Percentiles rank a stretch among this genome's conserved stretches.
phyloP scores from a whole-genome alignment of 2,888 invertebrate genomes.

The Hypercompe scribonia region DNA sequence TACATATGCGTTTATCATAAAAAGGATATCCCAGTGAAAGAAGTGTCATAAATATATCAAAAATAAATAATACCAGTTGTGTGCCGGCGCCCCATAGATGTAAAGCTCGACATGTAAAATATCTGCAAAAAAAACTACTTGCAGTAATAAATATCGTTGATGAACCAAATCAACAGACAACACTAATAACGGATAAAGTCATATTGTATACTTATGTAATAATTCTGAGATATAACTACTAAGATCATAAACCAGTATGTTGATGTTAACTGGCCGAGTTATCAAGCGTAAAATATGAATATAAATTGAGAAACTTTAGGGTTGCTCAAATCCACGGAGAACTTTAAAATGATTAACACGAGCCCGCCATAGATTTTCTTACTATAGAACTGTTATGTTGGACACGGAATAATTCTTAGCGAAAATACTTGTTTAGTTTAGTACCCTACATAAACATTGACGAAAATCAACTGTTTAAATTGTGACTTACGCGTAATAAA shows the following conservation, averaged over 20 bases:
- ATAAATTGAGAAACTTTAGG: constrained; percentile 83
- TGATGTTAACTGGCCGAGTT: constrained; percentile 73
- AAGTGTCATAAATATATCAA: too few relatives aligned
- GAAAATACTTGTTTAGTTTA: not conserved
- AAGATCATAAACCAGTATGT: constrained; percentile 23
- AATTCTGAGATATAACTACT: not conserved
- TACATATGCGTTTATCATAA: too few relatives aligned
- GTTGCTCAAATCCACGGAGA: constrained; percentile 71
- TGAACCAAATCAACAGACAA: not conserved
- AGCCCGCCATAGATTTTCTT: constrained; percentile 63
- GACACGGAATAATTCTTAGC: constrained; percentile 27
- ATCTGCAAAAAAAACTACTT: not conserved
- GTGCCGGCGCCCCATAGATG: too few relatives aligned
- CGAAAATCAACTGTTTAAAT: not conserved
- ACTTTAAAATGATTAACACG: constrained; percentile 81
- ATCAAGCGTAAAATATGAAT: constrained; percentile 83
- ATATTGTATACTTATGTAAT: not conserved
- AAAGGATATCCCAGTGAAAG: too few relatives aligned
- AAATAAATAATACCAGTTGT: too few relatives aligned
- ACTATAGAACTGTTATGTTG: constrained; percentile 58
- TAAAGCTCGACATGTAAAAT: too few relatives aligned
- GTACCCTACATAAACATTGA: not conserved
- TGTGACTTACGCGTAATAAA: not conserved
- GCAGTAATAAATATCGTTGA: not conserved
- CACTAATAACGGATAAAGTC: not conserved